These are phyloP conservation scores for Hippocampus zosterae DNA, from an alignment of 2,113 vertebrate species.

Conservation along the genomic window DNA sequence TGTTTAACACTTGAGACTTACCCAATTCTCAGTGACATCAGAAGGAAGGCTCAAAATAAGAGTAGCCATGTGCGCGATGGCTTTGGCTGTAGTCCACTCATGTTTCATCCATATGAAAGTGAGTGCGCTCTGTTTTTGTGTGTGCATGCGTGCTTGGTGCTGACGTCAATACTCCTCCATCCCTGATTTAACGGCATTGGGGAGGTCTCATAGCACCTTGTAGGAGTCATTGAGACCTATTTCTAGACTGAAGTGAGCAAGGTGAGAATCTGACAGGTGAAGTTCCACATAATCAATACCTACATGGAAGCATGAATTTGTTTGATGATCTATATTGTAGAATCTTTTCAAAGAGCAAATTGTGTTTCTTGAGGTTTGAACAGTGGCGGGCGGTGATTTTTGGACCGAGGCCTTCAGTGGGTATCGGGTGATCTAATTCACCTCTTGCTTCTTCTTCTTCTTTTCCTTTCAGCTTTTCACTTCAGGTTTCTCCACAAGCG, in stretches of 20 bases:
- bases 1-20: slow-evolving; percentile 38
- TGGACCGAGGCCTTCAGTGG: no score
- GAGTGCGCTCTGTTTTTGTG: slow-evolving; percentile 5
- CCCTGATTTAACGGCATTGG: slow-evolving; percentile 55
- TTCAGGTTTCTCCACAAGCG: no score
- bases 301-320: not conserved
- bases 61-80: not conserved
- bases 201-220: slow-evolving; percentile 45
- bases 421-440: no score
- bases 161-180: slow-evolving; percentile 63
- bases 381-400: no score
- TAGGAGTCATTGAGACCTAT: slow-evolving; percentile 53
- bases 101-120: slow-evolving; percentile 14
- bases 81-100: not conserved
- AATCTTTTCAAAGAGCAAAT: not conserved
- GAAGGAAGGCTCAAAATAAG: slow-evolving; percentile 39
- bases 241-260: slow-evolving; percentile 42
- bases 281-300: slow-evolving; percentile 11
- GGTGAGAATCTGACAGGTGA: slow-evolving; percentile 40
- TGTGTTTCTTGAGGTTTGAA: not conserved
- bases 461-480: no score
- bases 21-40: slow-evolving; percentile 66
- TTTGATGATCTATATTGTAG: not conserved
- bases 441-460: no score
- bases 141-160: slow-evolving; percentile 26